phyloP scores from a whole-genome alignment of 2,113 vertebrate genomes.

The Podarcis muralis region DNA sequence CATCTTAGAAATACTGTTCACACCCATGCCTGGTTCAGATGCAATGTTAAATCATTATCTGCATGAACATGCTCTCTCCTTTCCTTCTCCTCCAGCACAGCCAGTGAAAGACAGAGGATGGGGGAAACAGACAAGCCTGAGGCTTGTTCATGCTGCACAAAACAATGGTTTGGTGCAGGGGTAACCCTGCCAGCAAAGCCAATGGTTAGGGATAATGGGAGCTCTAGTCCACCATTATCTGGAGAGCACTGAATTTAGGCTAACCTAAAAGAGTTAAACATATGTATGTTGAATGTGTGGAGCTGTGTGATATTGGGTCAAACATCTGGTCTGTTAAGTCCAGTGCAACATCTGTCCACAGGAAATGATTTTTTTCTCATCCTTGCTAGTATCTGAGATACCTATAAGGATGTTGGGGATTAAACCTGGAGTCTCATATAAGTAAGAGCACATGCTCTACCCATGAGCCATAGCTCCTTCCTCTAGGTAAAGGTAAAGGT shows the following conservation, averaged over 20 bases:
- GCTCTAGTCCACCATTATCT: too few relatives aligned
- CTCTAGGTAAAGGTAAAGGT: too few relatives aligned
- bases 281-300: neutral
- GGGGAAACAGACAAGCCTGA: neutral
- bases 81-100: neutral
- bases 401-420: neutral
- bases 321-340: neutral
- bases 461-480: neutral
- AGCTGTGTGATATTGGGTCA: neutral
- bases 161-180: too few relatives aligned
- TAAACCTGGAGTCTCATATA: neutral
- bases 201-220: too few relatives aligned
- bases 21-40: neutral
- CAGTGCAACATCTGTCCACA: neutral
- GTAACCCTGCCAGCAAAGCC: too few relatives aligned
- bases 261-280: neutral
- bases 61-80: neutral
- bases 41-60: too few relatives aligned
- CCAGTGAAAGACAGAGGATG: neutral
- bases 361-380: neutral
- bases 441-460: accelerated
- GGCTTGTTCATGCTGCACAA: neutral
- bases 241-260: too few relatives aligned
- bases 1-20: neutral
- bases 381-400: neutral